These are phyloP conservation scores for Electrona antarctica DNA, from an alignment of 2,113 vertebrate species.

Conservation along the genomic window DNA sequence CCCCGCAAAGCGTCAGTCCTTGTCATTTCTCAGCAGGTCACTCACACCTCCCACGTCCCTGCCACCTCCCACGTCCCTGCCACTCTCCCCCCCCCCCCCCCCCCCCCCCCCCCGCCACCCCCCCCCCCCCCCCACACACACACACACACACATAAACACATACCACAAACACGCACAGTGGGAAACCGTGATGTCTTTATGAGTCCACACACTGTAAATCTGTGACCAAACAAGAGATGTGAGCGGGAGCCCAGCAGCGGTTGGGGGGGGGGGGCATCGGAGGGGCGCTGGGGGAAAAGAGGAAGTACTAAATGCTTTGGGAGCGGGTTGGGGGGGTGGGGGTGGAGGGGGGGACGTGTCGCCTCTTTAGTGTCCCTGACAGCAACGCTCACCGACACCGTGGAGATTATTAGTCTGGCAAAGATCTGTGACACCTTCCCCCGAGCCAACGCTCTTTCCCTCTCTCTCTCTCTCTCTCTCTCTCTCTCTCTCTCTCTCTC, in stretches of 20 bases:
- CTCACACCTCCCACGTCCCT: no score
- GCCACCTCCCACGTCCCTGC: no score
- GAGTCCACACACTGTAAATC: constrained; percentile 55
- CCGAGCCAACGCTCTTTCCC: constrained; percentile 61
- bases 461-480: not conserved
- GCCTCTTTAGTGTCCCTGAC: constrained; percentile 78
- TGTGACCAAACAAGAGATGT: constrained; percentile 53
- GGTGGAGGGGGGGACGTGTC: constrained; percentile 55
- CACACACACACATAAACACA: constrained; percentile 7
- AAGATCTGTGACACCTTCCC: constrained; percentile 77
- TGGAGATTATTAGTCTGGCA: constrained; percentile 78
- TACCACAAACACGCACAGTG: constrained; percentile 15
- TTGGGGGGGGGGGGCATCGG: constrained; percentile 12
- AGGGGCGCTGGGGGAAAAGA: constrained; percentile 68
- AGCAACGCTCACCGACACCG: constrained; percentile 72
- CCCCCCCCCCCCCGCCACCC: no score
- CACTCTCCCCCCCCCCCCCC: no score
- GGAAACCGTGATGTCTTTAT: constrained; percentile 65
- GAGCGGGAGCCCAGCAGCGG: constrained; percentile 32
- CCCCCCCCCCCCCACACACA: no score
- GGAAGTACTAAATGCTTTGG: constrained; percentile 77
- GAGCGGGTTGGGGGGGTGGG: constrained; percentile 39
- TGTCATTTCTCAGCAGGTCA: no score
- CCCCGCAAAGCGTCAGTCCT: no score
- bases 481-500: not conserved